A percentile compares a stretch with the other conserved stretches of the same genome.
Evolutionary conservation across 1,140 invertebrate species (phyloP).

Genomic region (Anastatus disparis): DNA sequence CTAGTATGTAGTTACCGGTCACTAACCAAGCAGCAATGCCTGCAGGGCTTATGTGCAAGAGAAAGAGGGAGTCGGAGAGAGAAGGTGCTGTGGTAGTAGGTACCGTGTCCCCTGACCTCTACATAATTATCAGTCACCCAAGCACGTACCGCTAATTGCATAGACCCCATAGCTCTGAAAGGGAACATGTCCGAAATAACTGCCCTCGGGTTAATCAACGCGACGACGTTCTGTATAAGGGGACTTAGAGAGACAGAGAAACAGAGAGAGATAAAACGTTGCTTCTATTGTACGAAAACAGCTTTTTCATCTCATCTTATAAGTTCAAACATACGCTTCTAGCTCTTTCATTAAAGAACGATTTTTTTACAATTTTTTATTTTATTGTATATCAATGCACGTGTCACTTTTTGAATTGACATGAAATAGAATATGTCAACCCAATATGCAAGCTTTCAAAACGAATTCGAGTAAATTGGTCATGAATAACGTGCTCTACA

Average conservation of each 20-base stretch:
- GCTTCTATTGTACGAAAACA: too few species aligned
- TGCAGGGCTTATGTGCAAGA: slow-evolving; percentile 9
- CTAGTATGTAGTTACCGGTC: slow-evolving; percentile 29
- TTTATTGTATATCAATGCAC: too few species aligned
- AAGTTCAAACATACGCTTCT: too few species aligned
- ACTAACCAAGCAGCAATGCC: not conserved
- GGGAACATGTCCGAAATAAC: slow-evolving; percentile 42
- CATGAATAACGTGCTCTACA: too few species aligned
- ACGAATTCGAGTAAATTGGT: too few species aligned
- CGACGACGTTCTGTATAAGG: not conserved
- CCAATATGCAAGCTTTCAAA: too few species aligned
- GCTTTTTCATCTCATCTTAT: too few species aligned
- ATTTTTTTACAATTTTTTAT: too few species aligned
- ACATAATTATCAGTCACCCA: slow-evolving; percentile 42
- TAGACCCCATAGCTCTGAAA: slow-evolving; percentile 36
- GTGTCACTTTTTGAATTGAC: too few species aligned
- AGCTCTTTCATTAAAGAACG: too few species aligned
- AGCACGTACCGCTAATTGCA: slow-evolving; percentile 42
- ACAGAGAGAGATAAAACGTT: not conserved
- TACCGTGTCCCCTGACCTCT: slow-evolving; percentile 36
- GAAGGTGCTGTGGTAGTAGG: not conserved
- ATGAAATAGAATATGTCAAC: too few species aligned
- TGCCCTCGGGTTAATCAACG: slow-evolving; percentile 39
- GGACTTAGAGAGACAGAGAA: not conserved
- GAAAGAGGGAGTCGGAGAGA: too few species aligned